Percentiles rank a stretch among this genome's conserved stretches.
Evolutionary conservation across 2,888 invertebrate genomes (phyloP).

Genomic region (Diarsia mendica): DNA sequence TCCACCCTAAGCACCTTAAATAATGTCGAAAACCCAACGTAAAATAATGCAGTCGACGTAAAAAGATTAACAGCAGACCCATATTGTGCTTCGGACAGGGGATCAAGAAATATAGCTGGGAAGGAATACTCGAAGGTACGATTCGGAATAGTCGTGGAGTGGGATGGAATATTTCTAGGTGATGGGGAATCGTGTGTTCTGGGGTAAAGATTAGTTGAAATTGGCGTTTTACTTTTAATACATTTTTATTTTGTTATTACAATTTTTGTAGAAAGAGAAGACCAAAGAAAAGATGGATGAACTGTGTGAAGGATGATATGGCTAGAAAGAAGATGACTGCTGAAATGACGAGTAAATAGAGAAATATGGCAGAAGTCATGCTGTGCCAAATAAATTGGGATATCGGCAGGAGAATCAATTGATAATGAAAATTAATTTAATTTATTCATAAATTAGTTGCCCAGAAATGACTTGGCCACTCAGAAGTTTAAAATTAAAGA

Average conservation of each 20-base stretch:
- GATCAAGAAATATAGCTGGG: constrained; percentile 80
- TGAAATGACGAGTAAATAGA: too few species aligned
- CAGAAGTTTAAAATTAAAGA: background rate
- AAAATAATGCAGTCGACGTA: constrained; percentile 84
- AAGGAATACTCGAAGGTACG: constrained; percentile 68
- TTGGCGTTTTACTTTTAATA: background rate
- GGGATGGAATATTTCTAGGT: constrained; percentile 38
- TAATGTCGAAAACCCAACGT: constrained; percentile 71
- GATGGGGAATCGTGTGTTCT: background rate
- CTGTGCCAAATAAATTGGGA: too few species aligned
- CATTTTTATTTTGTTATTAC: background rate
- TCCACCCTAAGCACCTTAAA: constrained; percentile 67
- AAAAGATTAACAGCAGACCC: constrained; percentile 83
- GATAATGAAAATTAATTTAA: too few species aligned
- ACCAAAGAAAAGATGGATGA: too few species aligned
- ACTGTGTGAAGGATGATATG: too few species aligned
- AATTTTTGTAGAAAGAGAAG: background rate
- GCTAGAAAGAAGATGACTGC: too few species aligned
- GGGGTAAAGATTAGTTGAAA: background rate
- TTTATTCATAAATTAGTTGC: background rate
- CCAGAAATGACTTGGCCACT: background rate
- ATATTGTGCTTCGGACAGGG: constrained; percentile 80
- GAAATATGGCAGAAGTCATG: too few species aligned
- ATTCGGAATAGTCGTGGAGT: constrained; percentile 59
- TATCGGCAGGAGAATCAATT: too few species aligned